Percentiles rank a stretch among this genome's conserved stretches.
Conservation (phyloP, 1,140 invertebrate species). For the Drosophila aff. region DNA sequence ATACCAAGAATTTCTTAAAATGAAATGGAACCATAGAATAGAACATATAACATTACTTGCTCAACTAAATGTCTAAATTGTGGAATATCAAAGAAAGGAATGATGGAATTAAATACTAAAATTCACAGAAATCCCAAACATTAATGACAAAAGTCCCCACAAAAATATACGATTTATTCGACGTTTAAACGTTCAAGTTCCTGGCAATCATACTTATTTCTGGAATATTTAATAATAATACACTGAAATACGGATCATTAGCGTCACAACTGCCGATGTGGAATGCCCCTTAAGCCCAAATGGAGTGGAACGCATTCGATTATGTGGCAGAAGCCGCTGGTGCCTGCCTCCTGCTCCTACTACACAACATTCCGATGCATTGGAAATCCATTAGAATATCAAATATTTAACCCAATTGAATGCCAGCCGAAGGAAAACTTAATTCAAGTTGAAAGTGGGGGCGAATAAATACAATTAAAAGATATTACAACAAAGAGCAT, state of each 20-base stretch:
- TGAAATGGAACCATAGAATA: too few species aligned
- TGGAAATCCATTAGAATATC: slow-evolving; percentile 49
- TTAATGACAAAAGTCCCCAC: neutral
- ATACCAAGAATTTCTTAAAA: too few species aligned
- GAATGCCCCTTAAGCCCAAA: slow-evolving; percentile 7
- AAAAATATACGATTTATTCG: too few species aligned
- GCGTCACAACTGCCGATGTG: neutral
- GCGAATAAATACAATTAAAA: slow-evolving; percentile 24
- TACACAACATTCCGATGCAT: slow-evolving; percentile 29
- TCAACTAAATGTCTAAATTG: too few species aligned
- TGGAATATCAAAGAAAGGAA: too few species aligned
- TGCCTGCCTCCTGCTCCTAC: neutral
- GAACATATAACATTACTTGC: too few species aligned
- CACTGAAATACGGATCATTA: slow-evolving; percentile 2
- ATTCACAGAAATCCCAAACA: neutral
- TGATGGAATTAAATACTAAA: neutral
- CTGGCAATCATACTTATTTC: neutral
- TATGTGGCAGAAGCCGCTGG: slow-evolving; percentile 20
- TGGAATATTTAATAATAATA: slow-evolving; percentile 1
- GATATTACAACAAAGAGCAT: slow-evolving; percentile 32
- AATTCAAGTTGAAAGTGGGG: slow-evolving; percentile 48
- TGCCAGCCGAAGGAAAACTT: slow-evolving; percentile 12
- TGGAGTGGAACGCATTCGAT: slow-evolving; percentile 19
- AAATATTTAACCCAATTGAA: slow-evolving; percentile 55
- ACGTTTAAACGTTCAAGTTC: too few species aligned